A percentile compares a stretch with the other conserved stretches of the same genome.
These are phyloP conservation scores for Morone chrysops DNA, from an alignment of 2,113 vertebrate genomes.

Conservation along the genomic window DNA sequence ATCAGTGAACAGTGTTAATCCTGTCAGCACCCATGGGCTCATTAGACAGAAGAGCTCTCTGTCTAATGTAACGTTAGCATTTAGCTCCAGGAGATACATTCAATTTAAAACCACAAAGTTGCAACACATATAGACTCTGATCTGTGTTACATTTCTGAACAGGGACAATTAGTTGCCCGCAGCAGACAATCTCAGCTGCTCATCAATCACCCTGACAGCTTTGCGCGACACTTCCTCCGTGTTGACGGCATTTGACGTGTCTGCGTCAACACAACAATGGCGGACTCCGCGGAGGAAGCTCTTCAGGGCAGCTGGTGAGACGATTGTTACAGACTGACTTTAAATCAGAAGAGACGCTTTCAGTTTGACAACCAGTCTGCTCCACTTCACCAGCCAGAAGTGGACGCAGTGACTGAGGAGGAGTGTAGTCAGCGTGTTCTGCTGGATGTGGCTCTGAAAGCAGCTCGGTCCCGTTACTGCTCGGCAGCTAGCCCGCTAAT, in stretches of 20 bases:
- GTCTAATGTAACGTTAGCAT: not conserved
- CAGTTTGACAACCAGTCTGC: no score
- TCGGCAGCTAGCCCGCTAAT: constrained; percentile 59
- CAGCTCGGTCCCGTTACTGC: constrained; percentile 14
- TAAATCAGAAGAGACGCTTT: not conserved
- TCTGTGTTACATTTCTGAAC: not conserved
- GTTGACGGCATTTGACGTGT: constrained; percentile 80
- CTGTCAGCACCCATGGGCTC: no score
- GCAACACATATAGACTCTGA: not conserved
- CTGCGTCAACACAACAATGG: constrained; percentile 85
- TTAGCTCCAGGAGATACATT: not conserved
- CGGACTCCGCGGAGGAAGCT: constrained; percentile 83
- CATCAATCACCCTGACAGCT: not conserved
- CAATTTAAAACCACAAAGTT: not conserved
- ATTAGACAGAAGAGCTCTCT: no score
- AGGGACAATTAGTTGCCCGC: not conserved
- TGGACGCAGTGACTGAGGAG: no score
- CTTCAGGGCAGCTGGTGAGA: constrained; percentile 84
- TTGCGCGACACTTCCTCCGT: constrained; percentile 21
- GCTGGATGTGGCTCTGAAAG: not conserved
- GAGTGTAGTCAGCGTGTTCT: no score
- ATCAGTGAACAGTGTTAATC: no score
- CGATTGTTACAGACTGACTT: not conserved
- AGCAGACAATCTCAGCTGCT: not conserved
- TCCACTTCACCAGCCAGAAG: no score